Percentiles rank a stretch among this genome's conserved stretches.
phyloP scores from a whole-genome alignment of 2,797 vertebrate genomes.

The Zenarchopterus dispar region DNA sequence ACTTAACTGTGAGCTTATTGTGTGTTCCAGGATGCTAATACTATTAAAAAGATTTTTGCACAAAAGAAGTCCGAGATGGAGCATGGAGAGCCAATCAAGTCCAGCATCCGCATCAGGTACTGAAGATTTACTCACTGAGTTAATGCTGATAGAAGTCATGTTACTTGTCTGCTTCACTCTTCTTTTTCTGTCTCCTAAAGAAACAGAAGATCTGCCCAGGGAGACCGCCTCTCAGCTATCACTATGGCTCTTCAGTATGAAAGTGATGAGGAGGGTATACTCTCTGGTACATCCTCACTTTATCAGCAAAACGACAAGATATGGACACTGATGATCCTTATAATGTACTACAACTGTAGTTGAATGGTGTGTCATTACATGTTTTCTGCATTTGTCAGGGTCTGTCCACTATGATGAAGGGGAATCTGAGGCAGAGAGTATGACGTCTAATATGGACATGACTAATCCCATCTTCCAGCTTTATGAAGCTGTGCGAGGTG shows the following conservation, averaged over 20 bases:
- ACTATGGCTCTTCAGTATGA: conserved; percentile 97
- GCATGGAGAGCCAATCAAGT: conserved; percentile 93
- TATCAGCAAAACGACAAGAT: background rate
- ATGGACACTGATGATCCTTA: background rate
- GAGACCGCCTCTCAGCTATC: conserved; percentile 94
- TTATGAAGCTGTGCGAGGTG: conserved; percentile 92
- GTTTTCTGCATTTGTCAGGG: conserved; percentile 68
- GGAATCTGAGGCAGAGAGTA: conserved; percentile 95
- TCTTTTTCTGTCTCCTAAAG: conserved; percentile 72
- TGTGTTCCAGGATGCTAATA: conserved; percentile 92
- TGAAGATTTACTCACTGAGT: background rate
- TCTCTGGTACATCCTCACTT: conserved; percentile 83
- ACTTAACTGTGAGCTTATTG: background rate
- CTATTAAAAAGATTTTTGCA: conserved; percentile 96
- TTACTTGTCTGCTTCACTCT: background rate
- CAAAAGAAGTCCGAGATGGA: conserved; percentile 97
- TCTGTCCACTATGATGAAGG: conserved; percentile 95
- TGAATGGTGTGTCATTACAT: background rate
- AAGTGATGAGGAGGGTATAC: conserved; percentile 96
- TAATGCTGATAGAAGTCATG: background rate
- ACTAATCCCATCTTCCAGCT: conserved; percentile 96
- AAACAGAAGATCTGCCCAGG: conserved; percentile 92
- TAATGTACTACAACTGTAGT: background rate
- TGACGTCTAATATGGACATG: conserved; percentile 94
- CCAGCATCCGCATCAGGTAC: conserved; percentile 95